Evolutionary conservation across 2,113 vertebrate species (phyloP).

Genomic region (Phaethon lepturus): DNA sequence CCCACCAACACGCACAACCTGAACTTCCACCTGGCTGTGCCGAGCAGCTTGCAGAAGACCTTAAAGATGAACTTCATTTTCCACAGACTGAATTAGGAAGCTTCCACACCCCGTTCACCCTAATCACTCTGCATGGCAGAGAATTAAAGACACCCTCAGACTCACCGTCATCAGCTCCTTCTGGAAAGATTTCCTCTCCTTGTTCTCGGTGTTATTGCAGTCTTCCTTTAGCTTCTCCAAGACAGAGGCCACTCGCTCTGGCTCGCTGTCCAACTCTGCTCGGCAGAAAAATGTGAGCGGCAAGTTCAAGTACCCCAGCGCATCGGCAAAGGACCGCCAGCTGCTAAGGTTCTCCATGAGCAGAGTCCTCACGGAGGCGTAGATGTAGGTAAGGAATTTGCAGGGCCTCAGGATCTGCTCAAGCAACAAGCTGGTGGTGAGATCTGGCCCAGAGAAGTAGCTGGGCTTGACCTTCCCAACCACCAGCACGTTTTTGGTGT

Average conservation of each 20-base stretch:
- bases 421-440: constrained; percentile 86
- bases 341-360: constrained; percentile 95
- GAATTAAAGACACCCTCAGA: neutral
- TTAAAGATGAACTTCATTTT: neutral
- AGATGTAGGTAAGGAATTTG: constrained; percentile 98
- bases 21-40: neutral
- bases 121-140: fast-evolving
- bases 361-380: constrained; percentile 91
- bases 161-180: constrained; percentile 94
- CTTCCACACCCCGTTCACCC: fast-evolving
- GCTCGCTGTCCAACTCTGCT: constrained; percentile 89
- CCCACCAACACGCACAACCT: fast-evolving
- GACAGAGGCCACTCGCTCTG: constrained; percentile 91
- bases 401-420: constrained; percentile 93
- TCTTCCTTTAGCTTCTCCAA: constrained; percentile 96
- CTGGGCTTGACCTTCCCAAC: constrained; percentile 87
- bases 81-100: neutral
- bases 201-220: constrained; percentile 88
- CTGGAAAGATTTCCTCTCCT: constrained; percentile 95
- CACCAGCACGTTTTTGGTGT: constrained; percentile 91
- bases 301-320: constrained; percentile 87
- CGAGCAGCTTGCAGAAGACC: neutral
- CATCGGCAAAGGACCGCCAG: constrained; percentile 92
- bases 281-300: constrained; percentile 90
- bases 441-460: constrained; percentile 86